A percentile compares a stretch with the other conserved stretches of the same genome.
These are phyloP conservation scores for Blera fallax DNA, from an alignment of 2,888 invertebrate genomes.

Conservation along the genomic window DNA sequence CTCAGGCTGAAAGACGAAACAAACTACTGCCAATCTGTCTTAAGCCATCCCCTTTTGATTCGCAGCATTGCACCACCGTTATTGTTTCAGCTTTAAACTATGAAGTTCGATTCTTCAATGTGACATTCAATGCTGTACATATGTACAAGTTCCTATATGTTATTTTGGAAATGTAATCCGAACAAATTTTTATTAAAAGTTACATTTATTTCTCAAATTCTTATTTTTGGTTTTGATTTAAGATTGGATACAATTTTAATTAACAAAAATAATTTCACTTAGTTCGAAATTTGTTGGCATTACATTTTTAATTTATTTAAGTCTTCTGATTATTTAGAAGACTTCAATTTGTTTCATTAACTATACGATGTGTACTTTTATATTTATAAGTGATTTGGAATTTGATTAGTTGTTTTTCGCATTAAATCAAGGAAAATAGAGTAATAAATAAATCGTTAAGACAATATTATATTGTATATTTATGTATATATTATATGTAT, in stretches of 20 bases:
- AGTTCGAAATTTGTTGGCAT: constrained; percentile 50
- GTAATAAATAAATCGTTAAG: constrained; percentile 23
- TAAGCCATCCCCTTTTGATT: too few relatives aligned
- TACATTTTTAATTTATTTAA: constrained; percentile 35
- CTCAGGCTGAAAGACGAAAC: too few relatives aligned
- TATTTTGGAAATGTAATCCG: background rate
- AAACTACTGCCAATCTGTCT: too few relatives aligned
- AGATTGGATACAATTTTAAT: constrained; percentile 43
- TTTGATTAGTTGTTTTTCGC: background rate
- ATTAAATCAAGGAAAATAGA: background rate
- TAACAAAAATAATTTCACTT: constrained; percentile 49
- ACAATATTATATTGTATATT: constrained; percentile 27
- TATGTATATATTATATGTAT: constrained; percentile 41
- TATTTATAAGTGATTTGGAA: constrained; percentile 15
- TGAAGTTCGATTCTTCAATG: too few relatives aligned
- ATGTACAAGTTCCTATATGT: background rate
- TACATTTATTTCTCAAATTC: constrained; percentile 48
- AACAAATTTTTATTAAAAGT: constrained; percentile 43
- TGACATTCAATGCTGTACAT: too few relatives aligned
- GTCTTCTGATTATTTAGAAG: constrained; percentile 28
- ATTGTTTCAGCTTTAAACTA: too few relatives aligned
- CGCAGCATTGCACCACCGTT: too few relatives aligned
- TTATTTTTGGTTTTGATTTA: constrained; percentile 32
- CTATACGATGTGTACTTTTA: constrained; percentile 17
- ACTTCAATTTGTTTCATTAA: constrained; percentile 9